Percentiles rank a stretch among this genome's conserved stretches.
Evolutionary conservation across 2,113 vertebrate genomes (phyloP).

Genomic region (Odocoileus hemionus): DNA sequence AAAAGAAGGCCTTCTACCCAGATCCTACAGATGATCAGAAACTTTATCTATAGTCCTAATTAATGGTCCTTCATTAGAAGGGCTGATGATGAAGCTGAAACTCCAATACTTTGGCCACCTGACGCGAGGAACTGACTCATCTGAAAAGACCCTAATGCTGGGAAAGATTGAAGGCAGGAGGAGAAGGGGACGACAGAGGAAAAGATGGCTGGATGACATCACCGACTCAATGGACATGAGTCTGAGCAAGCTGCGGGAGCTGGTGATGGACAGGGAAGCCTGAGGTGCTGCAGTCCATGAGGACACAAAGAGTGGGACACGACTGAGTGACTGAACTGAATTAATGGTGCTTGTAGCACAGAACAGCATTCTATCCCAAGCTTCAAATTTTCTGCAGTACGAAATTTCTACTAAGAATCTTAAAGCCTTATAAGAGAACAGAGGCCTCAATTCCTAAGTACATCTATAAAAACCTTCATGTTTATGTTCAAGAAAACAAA

Average conservation of each 20-base stretch:
- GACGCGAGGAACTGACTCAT: background rate
- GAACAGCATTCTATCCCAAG: background rate
- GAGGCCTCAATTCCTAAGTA: background rate
- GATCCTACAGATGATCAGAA: background rate
- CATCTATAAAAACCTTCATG: background rate
- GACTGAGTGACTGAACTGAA: background rate
- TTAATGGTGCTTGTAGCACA: background rate
- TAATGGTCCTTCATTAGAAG: background rate
- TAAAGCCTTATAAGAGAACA: background rate
- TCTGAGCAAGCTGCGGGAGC: background rate
- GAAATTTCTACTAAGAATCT: background rate
- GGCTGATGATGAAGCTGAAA: background rate
- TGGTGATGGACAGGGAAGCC: background rate
- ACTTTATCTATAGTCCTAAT: background rate
- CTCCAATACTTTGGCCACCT: background rate
- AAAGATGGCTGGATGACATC: background rate
- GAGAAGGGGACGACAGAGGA: background rate
- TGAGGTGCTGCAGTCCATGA: background rate
- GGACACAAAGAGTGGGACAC: background rate
- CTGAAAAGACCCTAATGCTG: background rate
- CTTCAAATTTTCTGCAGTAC: background rate
- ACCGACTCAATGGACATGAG: background rate
- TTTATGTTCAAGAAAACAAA: constrained; percentile 17
- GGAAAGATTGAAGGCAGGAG: background rate
- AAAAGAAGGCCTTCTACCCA: background rate